Percentiles rank a stretch among this genome's conserved stretches.
phyloP scores from a whole-genome alignment of 2,797 vertebrate genomes.

The Sylvia borin region DNA sequence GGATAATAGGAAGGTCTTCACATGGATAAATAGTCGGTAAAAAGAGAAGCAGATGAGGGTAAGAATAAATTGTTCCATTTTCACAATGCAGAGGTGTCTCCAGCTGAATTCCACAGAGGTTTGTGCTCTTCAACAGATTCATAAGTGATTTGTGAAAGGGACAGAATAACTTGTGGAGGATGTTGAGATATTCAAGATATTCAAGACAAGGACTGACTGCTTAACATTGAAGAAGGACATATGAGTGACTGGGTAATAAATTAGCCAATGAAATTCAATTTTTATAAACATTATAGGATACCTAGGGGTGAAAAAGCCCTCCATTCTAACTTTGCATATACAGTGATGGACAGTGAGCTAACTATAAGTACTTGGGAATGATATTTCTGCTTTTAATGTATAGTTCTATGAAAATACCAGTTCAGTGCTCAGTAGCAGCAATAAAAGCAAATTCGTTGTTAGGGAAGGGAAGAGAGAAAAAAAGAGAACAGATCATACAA shows the following conservation, averaged over 20 bases:
- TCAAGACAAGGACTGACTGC: not conserved
- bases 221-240: slow-evolving; percentile 13
- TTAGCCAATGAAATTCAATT: not conserved
- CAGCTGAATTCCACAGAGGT: slow-evolving; percentile 16
- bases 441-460: not conserved
- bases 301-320: not conserved
- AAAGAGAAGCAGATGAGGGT: not conserved
- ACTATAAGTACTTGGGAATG: not conserved
- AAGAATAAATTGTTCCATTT: slow-evolving; percentile 35
- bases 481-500: not conserved
- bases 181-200: slow-evolving; percentile 10
- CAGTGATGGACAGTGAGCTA: not conserved
- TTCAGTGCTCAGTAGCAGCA: not conserved
- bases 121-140: slow-evolving; percentile 21
- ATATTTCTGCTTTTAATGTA: not conserved
- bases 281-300: not conserved
- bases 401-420: not conserved
- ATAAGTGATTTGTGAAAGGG: not conserved
- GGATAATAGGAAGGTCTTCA: not conserved
- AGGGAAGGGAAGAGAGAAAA: not conserved
- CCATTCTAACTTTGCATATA: not conserved
- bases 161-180: not conserved
- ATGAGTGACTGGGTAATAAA: slow-evolving; percentile 4
- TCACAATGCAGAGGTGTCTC: slow-evolving; percentile 19
- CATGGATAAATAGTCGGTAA: not conserved